Evolutionary conservation across 2,797 vertebrate genomes (phyloP).

Genomic region (Characodon lateralis): DNA sequence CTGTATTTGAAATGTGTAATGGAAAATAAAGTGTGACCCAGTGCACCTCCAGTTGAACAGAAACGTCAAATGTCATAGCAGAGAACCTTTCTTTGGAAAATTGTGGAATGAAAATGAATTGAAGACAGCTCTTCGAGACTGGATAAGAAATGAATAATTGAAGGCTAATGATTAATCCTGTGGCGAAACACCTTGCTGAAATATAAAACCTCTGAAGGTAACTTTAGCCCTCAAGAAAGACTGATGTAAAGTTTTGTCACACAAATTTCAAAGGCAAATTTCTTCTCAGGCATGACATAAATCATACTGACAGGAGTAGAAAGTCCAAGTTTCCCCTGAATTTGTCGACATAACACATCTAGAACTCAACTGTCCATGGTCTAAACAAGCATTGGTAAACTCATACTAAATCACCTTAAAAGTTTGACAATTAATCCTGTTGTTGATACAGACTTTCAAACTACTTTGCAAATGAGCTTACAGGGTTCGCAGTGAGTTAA

Average conservation of each 20-base stretch:
- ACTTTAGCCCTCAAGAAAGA: conserved; percentile 77
- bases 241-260: conserved; percentile 71
- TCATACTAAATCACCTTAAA: conserved; percentile 50
- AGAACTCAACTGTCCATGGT: conserved; percentile 35
- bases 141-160: conserved; percentile 72
- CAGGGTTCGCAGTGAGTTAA: conserved; percentile 73
- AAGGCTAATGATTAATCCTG: conserved; percentile 71
- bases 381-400: conserved; percentile 51
- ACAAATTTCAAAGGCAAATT: conserved; percentile 69
- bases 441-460: conserved; percentile 73
- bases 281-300: conserved; percentile 59
- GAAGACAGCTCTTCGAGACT: conserved; percentile 61
- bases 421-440: conserved; percentile 73
- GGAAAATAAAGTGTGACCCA: background rate
- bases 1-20: background rate
- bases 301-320: conserved; percentile 63
- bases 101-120: conserved; percentile 59
- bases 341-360: conserved; percentile 51
- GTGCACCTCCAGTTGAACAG: conserved; percentile 28
- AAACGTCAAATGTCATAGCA: conserved; percentile 21
- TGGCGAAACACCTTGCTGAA: conserved; percentile 56
- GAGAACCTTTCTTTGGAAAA: conserved; percentile 54
- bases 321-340: conserved; percentile 60
- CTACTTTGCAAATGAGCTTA: conserved; percentile 78
- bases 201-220: conserved; percentile 70